Evolutionary conservation across 2,113 vertebrate species (phyloP).

Genomic region (Odontophorus gujanensis): DNA sequence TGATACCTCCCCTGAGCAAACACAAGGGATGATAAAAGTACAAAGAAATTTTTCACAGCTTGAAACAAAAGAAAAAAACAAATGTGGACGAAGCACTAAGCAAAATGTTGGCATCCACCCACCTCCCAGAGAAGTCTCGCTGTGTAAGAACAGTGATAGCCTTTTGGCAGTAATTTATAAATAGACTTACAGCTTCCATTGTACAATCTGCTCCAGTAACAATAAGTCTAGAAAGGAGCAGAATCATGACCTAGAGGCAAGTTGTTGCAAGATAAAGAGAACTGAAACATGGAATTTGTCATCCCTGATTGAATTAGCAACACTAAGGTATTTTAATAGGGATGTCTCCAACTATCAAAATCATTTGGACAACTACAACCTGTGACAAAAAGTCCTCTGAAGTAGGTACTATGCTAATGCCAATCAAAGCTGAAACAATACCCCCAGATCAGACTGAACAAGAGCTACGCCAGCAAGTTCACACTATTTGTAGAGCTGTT

Average conservation of each 20-base stretch:
- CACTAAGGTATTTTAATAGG: background rate
- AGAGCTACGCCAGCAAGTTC: rapidly evolving
- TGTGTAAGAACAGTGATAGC: background rate
- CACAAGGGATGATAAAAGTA: background rate
- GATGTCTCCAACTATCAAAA: rapidly evolving
- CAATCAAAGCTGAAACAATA: background rate
- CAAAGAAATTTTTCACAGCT: background rate
- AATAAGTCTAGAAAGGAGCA: background rate
- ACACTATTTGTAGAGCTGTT: no score
- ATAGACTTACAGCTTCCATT: background rate
- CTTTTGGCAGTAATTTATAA: background rate
- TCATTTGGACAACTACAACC: background rate
- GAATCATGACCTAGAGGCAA: background rate
- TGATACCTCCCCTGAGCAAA: background rate
- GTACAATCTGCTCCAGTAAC: background rate
- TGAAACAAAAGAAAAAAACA: background rate
- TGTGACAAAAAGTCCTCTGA: background rate
- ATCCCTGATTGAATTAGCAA: background rate
- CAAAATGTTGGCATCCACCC: background rate
- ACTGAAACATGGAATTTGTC: rapidly evolving
- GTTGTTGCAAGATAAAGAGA: background rate
- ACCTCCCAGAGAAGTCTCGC: background rate
- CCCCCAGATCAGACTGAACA: background rate
- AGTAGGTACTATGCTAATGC: background rate
- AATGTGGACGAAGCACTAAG: background rate